Percentiles rank a stretch among this genome's conserved stretches.
Conservation (phyloP, 2,113 vertebrate species). For the Seriola dumerili region DNA sequence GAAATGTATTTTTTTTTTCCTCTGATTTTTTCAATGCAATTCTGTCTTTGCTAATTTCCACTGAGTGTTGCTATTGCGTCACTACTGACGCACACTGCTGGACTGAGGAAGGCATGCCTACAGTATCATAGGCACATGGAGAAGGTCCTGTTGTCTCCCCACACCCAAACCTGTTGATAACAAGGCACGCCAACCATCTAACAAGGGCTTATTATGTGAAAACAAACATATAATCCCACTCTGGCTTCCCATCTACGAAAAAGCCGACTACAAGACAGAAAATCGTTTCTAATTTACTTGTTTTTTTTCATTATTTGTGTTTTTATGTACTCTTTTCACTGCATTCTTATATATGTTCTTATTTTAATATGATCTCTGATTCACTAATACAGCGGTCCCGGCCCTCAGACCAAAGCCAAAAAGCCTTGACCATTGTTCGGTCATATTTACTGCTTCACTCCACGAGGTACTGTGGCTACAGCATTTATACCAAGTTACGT, state of each 20-base stretch:
- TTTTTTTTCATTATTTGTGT: background rate
- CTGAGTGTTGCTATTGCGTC: background rate
- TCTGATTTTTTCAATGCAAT: background rate
- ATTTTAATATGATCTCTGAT: background rate
- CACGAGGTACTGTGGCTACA: constrained; percentile 3
- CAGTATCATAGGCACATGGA: background rate
- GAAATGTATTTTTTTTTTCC: background rate
- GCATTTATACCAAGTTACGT: constrained; percentile 42
- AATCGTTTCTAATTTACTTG: background rate
- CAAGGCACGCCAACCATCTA: background rate
- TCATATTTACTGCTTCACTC: constrained; percentile 40
- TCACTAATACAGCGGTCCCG: background rate
- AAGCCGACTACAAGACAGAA: background rate
- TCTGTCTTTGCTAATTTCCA: background rate
- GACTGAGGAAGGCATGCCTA: background rate
- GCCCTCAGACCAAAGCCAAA: constrained; percentile 2
- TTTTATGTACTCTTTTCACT: background rate
- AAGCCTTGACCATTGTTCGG: background rate
- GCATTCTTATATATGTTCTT: background rate
- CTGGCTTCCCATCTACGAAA: constrained; percentile 9
- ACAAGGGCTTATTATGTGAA: background rate
- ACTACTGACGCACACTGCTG: background rate
- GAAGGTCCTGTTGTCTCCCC: background rate
- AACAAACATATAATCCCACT: background rate
- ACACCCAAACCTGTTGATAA: background rate